A percentile compares a stretch with the other conserved stretches of the same genome.
These are phyloP conservation scores for western clawed frog (Xenopus tropicalis) DNA, from an alignment of 2,113 vertebrate species.

Conservation along the genomic window UCB_Xtro_10.0 CM004447.2:33502501-33503000, in stretches of 20 bases:
- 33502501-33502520: too few relatives aligned
- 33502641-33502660: too few relatives aligned
- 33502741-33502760: background rate
- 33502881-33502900: background rate
- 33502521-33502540: too few relatives aligned
- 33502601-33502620: too few relatives aligned
- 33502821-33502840: slow-evolving; percentile 18
- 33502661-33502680: background rate
- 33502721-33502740: background rate
- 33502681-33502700: background rate
- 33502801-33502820: slow-evolving; percentile 14
- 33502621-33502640: too few relatives aligned
- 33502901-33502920: slow-evolving; percentile 19
- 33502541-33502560: too few relatives aligned
- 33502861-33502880: slow-evolving; percentile 20
- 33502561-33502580: too few relatives aligned
- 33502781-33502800: background rate
- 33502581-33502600: too few relatives aligned
- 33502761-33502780: background rate
- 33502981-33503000: slow-evolving; percentile 13
- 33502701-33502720: background rate
- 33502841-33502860: slow-evolving; percentile 11
- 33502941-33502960: slow-evolving; percentile 14
- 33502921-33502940: slow-evolving; percentile 28
- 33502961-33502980: slow-evolving; percentile 24